Percentiles rank a stretch among this genome's conserved stretches.
These are phyloP conservation scores for Bellardia pandia DNA, from an alignment of 2,888 invertebrate genomes.

Conservation along the genomic window DNA sequence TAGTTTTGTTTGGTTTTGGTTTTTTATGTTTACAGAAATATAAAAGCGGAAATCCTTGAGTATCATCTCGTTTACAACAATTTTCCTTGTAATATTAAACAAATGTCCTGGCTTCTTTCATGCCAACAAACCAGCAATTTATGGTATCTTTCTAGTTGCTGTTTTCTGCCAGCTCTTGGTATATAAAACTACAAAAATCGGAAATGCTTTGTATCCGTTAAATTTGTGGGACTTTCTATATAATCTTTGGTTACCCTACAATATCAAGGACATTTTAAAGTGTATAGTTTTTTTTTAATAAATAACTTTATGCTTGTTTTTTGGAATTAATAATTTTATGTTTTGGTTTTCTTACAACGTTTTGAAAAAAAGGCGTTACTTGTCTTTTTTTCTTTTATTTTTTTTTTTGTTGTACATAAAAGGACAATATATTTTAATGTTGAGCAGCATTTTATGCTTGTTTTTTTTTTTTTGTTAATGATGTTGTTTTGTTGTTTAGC, in stretches of 20 bases:
- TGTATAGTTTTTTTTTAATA: constrained; percentile 47
- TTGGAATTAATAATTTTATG: constrained; percentile 61
- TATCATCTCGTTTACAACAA: constrained; percentile 66
- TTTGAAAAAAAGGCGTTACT: constrained; percentile 58
- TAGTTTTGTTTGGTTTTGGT: not conserved
- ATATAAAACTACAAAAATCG: constrained; percentile 52
- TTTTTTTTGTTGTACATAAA: not conserved
- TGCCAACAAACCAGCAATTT: constrained; percentile 24
- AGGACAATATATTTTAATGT: constrained; percentile 56
- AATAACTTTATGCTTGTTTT: constrained; percentile 11
- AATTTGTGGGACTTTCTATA: constrained; percentile 67
- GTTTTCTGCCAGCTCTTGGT: not conserved
- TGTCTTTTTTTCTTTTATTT: not conserved
- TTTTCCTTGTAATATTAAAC: constrained; percentile 71
- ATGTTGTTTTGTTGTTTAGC: constrained; percentile 13
- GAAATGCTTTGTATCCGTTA: constrained; percentile 73
- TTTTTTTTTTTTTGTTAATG: constrained; percentile 18
- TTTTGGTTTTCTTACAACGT: constrained; percentile 22
- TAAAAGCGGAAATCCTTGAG: constrained; percentile 67
- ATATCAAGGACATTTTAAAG: constrained; percentile 69
- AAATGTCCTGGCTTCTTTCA: constrained; percentile 62
- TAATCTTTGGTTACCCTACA: constrained; percentile 7
- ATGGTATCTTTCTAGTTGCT: constrained; percentile 9
- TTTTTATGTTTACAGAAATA: constrained; percentile 14
- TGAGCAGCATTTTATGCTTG: constrained; percentile 24